Conservation (phyloP, 2,113 vertebrate genomes). For the Thomomys bottae region DNA sequence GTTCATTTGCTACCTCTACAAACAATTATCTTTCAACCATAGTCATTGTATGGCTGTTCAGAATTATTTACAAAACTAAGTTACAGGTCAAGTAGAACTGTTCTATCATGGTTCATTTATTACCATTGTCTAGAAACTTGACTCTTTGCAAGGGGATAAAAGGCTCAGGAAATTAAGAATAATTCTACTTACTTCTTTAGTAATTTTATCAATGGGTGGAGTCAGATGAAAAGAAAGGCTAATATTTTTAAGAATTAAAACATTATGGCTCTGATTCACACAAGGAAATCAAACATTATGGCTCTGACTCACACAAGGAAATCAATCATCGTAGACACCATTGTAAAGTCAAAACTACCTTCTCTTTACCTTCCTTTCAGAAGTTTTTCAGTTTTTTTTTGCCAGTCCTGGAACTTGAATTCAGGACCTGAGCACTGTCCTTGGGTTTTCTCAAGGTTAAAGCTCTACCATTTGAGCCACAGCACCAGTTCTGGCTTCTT, state of each 20-base stretch:
- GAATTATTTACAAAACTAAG: constrained; percentile 70
- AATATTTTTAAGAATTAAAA: constrained; percentile 74
- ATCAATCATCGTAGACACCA: constrained; percentile 13
- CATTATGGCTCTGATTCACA: constrained; percentile 66
- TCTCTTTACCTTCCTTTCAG: not conserved
- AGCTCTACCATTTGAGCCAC: too few species aligned
- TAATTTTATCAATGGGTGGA: constrained; percentile 71
- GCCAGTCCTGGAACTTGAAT: too few species aligned
- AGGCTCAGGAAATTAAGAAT: constrained; percentile 77
- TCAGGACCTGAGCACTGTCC: too few species aligned
- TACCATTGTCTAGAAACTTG: constrained; percentile 63
- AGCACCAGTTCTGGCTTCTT: too few species aligned
- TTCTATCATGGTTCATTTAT: constrained; percentile 65
- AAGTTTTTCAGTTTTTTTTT: too few species aligned
- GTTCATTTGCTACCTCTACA: constrained; percentile 48
- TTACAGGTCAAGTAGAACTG: constrained; percentile 72
- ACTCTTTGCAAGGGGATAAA: constrained; percentile 74
- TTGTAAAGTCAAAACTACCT: not conserved
- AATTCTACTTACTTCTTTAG: constrained; percentile 69
- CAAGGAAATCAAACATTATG: constrained; percentile 70
- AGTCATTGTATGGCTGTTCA: constrained; percentile 63
- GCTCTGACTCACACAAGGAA: constrained; percentile 64
- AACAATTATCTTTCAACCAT: constrained; percentile 62
- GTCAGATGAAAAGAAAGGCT: constrained; percentile 70
- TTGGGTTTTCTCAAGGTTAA: too few species aligned